Conservation (phyloP, 2,113 vertebrate genomes). For the Chloropsis cyanopogon region DNA sequence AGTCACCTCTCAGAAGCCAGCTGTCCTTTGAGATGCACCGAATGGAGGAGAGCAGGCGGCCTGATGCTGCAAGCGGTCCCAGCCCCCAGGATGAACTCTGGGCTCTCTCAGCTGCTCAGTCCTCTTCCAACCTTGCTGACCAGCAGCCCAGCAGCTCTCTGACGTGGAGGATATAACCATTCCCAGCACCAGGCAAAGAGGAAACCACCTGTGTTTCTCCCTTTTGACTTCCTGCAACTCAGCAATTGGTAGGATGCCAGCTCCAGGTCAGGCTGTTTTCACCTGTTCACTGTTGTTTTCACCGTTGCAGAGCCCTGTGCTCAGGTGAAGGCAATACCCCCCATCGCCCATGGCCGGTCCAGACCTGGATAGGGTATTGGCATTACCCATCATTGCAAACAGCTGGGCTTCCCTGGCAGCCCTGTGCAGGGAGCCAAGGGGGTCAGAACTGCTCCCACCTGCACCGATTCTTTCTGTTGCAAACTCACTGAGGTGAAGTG, state of each 20-base stretch:
- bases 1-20: neutral
- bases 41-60: rapidly evolving
- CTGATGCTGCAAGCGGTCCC: neutral
- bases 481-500: rapidly evolving
- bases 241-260: too few relatives aligned
- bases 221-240: neutral
- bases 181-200: rapidly evolving
- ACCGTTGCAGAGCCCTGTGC: neutral
- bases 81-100: rapidly evolving
- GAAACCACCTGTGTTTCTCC: rapidly evolving
- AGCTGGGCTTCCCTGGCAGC: neutral
- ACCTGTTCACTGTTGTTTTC: neutral
- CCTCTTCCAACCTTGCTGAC: neutral
- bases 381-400: neutral
- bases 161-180: rapidly evolving
- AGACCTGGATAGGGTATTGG: neutral
- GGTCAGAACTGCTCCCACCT: neutral
- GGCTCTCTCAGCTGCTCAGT: neutral
- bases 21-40: rapidly evolving
- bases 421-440: neutral
- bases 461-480: neutral
- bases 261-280: neutral
- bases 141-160: neutral
- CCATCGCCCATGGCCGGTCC: neutral
- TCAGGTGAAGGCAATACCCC: neutral